phyloP scores from a whole-genome alignment of 2,888 invertebrate genomes.

The Theretra japonica region DNA sequence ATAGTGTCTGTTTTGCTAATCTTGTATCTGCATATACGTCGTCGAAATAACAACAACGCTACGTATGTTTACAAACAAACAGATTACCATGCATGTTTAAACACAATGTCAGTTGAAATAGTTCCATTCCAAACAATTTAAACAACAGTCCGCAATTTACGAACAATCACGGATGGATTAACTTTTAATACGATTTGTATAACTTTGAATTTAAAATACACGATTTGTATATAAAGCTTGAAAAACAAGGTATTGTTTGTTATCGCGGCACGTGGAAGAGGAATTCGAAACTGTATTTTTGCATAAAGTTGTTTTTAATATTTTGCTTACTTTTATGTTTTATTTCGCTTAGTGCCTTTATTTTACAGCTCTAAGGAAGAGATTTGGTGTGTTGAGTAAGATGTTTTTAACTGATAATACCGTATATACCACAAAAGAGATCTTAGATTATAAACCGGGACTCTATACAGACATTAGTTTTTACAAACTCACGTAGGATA shows the following conservation, averaged over 20 bases:
- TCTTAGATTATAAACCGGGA: too few relatives aligned
- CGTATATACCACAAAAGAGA: too few relatives aligned
- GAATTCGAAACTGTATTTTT: too few relatives aligned
- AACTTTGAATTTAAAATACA: not conserved
- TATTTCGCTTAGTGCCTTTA: too few relatives aligned
- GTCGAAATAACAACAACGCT: not conserved
- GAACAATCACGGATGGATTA: conserved; percentile 5
- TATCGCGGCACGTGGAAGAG: too few relatives aligned
- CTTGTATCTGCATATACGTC: not conserved
- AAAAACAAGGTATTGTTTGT: not conserved
- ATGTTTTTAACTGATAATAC: too few relatives aligned
- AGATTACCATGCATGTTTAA: conserved; percentile 14
- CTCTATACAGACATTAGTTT: too few relatives aligned
- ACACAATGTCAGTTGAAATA: conserved; percentile 3
- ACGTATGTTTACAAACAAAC: not conserved
- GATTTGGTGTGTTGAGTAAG: too few relatives aligned
- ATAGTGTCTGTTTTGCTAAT: not conserved
- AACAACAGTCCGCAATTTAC: not conserved
- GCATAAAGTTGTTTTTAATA: too few relatives aligned
- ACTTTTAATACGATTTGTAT: conserved; percentile 8
- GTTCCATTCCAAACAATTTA: conserved; percentile 9
- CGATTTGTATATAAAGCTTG: not conserved
- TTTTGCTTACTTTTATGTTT: too few relatives aligned
- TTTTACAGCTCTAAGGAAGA: too few relatives aligned
- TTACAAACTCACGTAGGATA: too few relatives aligned